Evolutionary conservation across 1,140 invertebrate species (phyloP), one percentile per base, ranked within the genome.

Genomic region (Drosophila watanabei): DNA sequence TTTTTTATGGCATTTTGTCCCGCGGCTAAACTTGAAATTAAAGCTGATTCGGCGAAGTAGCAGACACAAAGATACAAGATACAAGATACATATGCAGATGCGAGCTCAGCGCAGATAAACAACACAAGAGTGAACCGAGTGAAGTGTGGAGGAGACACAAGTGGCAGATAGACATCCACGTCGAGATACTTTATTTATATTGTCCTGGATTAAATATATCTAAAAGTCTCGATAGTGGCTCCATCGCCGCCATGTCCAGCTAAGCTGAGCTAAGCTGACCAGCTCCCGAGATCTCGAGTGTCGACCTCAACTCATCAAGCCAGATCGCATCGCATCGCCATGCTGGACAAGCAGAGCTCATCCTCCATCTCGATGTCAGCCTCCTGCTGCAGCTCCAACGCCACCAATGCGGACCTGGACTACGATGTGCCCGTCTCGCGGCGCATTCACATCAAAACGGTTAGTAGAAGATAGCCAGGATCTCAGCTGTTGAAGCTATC

Each of bases 201-300:
- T 92, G 91, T 91, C 91, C 91, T 92, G 91, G 91, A 92, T 92
- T 92, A 92, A 92, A 92, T 92, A 92, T 92, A 89, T 87, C 79
- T 82, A 79, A 77, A 68, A 77, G 41, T 87, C 86, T 90, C 86
- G 68, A 64, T 57, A 18, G 28, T 60, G 45, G 32, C 28, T 35
- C 30, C 30, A 20, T 18, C 68, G 52, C 59, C 41, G 24, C 46
- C 52, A 85, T 52, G 61, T 72, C 28, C 49, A 28, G 41, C 16
- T 30, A 30, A 51, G 16, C 37, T 28, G 0, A 13, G 28, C 37
- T 28, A 0, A 13, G 28, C n/a, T 20, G 45, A 24, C 28, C 30
- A 30, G 43, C 46, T 20, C 43, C 46, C 16, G 24, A 49, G 46
- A 49, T 33, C 32, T 35, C 6, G 24, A 30, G 14, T 14, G 11